These are phyloP conservation scores for Eulithis prunata DNA, from an alignment of 2,888 invertebrate species.

Conservation along the genomic window DNA sequence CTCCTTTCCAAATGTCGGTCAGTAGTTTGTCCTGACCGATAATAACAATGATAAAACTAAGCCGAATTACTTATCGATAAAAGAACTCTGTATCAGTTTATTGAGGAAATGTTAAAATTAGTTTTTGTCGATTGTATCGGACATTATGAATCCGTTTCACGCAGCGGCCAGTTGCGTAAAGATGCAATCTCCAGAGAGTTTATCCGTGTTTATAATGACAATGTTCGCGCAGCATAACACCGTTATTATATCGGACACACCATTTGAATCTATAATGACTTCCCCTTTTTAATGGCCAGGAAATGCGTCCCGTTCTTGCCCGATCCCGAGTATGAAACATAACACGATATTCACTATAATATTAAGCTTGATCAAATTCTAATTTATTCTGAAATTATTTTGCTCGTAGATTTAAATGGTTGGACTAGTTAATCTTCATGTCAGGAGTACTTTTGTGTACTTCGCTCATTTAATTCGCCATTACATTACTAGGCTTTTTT, in stretches of 20 bases:
- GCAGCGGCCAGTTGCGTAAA: conserved; percentile 62
- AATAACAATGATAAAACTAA: conserved; percentile 21
- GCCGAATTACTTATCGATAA: conserved; percentile 21
- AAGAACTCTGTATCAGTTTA: conserved; percentile 29
- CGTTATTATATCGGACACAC: conserved; percentile 70
- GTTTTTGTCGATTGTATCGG: conserved; percentile 44
- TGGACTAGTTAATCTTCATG: no score
- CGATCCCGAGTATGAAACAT: conserved; percentile 34
- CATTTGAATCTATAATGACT: conserved; percentile 73
- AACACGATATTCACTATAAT: conserved; percentile 27
- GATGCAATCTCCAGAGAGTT: conserved; percentile 64
- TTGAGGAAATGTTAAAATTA: conserved; percentile 42
- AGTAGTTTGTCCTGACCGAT: conserved; percentile 32
- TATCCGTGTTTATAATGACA: conserved; percentile 67
- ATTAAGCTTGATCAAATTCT: conserved; percentile 8
- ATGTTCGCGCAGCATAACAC: conserved; percentile 62
- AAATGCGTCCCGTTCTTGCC: conserved; percentile 62
- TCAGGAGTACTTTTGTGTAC: no score
- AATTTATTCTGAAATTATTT: background rate
- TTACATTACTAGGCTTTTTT: background rate
- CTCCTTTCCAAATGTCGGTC: conserved; percentile 24
- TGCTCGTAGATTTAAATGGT: background rate
- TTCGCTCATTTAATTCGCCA: no score
- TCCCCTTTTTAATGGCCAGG: conserved; percentile 70
- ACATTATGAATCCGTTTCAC: conserved; percentile 50